Evolutionary conservation across 2,113 vertebrate species (phyloP), one percentile per base, ranked within the genome.

Genomic region (Zapus hudsonius): DNA sequence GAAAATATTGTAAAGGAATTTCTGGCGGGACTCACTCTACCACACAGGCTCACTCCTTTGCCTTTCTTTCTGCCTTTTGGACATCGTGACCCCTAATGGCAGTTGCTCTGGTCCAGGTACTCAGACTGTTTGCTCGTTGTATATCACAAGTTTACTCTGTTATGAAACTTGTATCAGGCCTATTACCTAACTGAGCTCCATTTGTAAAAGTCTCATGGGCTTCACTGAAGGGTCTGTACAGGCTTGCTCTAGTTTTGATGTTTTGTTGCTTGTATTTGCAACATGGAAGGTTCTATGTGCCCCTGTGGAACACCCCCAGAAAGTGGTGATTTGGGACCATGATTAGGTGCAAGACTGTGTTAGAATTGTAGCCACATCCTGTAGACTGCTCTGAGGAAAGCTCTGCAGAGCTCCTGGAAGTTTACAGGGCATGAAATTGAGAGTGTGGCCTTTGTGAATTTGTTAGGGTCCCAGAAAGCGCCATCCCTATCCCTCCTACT

Each of bases 291-390:
- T n/a, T 6, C 4, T 7, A 36, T 31, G 1, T 19, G 55, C 11
- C 22, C 44, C 67, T 29, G 23, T 20, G 80, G 33, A 13, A 66
- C 73, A 84, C 4, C 81, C 25, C 59, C 44, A 17, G 23, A 27
- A 12, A 1, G 0, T n/a, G 36, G 52, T 9, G 10, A 2, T n/a
- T 0, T 42, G 67, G 55, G 22, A 19, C 19, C 31, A 57, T 40
- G 9, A 5, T 40, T 10, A 42, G 74, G n/a, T 12, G 31, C 57
- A 70, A 59, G 42, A 6, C 40, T 23, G 3, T 8, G 11, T 44
- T 64, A 52, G 38, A 38, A 31, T 0, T 16, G 47, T 20, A 40
- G 40, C 73, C 47, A 10, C 27, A 42, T 19, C n/a, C 36, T 20
- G 9, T 10, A 15, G 61, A 11, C 3, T n/a, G 17, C 42, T 36